phyloP scores from a whole-genome alignment of 1,140 invertebrate genomes.

The Agrilus planipennis region DNA sequence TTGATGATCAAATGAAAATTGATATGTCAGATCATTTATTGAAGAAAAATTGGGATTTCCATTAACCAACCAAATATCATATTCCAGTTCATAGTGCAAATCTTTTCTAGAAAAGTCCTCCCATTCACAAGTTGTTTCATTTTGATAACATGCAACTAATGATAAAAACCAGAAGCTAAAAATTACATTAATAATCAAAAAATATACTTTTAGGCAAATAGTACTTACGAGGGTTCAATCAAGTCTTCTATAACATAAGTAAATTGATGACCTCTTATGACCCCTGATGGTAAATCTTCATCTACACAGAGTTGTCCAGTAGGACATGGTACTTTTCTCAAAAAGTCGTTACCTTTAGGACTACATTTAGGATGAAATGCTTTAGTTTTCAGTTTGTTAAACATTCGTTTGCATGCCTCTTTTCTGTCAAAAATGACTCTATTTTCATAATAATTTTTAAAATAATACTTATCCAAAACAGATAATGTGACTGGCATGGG shows the following conservation, averaged over 20 bases:
- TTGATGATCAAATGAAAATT: conserved; percentile 93
- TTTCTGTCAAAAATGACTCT: conserved; percentile 46
- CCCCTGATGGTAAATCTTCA: conserved; percentile 74
- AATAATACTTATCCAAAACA: conserved; percentile 75
- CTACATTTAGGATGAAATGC: conserved; percentile 77
- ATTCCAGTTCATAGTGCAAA: conserved; percentile 52
- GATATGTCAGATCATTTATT: conserved; percentile 80
- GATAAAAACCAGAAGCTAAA: conserved; percentile 92
- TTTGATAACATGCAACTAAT: conserved; percentile 80
- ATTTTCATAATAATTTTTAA: conserved; percentile 81
- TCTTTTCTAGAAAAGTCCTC: conserved; percentile 47
- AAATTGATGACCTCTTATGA: conserved; percentile 80
- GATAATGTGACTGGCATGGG: conserved; percentile 67
- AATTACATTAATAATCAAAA: conserved; percentile 16
- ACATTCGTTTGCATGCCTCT: conserved; percentile 71
- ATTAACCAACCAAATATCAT: conserved; percentile 94
- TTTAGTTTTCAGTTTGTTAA: conserved; percentile 64
- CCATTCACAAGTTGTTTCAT: conserved; percentile 69
- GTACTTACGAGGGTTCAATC: conserved; percentile 69
- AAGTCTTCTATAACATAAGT: conserved; percentile 85
- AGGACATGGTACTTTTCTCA: conserved; percentile 79
- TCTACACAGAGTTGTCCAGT: conserved; percentile 67
- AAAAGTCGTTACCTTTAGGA: conserved; percentile 65
- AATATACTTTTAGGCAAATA: background rate
- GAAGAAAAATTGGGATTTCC: conserved; percentile 78